These are phyloP conservation scores for Rhodinocichla rosea DNA, from an alignment of 2,113 vertebrate genomes.

Conservation along the genomic window DNA sequence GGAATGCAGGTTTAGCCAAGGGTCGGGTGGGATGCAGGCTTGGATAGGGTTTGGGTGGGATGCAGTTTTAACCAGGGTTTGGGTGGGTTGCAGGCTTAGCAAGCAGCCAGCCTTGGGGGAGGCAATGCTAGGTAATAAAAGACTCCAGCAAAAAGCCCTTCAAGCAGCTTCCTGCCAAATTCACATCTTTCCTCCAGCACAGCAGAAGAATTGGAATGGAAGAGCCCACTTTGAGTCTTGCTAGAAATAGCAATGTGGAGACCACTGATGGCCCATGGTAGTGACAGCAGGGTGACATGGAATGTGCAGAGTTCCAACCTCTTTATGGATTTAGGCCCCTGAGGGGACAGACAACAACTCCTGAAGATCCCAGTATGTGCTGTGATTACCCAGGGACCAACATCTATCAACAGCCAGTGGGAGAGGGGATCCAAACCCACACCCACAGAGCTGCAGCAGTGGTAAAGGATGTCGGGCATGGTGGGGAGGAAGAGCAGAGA, in stretches of 20 bases:
- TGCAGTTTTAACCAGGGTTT: neutral
- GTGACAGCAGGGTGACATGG: neutral
- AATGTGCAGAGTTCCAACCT: neutral
- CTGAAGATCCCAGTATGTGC: neutral
- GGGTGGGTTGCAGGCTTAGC: neutral
- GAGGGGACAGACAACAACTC: neutral
- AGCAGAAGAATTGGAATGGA: neutral
- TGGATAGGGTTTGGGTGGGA: neutral
- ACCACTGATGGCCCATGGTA: rapidly evolving
- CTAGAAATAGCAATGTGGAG: rapidly evolving
- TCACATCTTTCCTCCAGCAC: neutral
- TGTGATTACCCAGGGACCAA: neutral
- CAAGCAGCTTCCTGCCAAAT: neutral
- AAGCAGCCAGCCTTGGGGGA: neutral
- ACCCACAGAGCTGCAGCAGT: rapidly evolving
- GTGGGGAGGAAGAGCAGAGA: neutral
- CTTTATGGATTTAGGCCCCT: neutral
- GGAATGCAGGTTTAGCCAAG: neutral
- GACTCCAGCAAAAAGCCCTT: neutral
- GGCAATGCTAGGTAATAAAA: neutral
- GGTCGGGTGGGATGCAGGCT: neutral
- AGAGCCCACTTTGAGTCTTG: neutral
- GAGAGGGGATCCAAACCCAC: neutral
- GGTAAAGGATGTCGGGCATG: rapidly evolving
- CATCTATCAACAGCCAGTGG: neutral